These are phyloP conservation scores for Choloepus didactylus DNA, from an alignment of 2,797 vertebrate genomes.

Conservation along the genomic window DNA sequence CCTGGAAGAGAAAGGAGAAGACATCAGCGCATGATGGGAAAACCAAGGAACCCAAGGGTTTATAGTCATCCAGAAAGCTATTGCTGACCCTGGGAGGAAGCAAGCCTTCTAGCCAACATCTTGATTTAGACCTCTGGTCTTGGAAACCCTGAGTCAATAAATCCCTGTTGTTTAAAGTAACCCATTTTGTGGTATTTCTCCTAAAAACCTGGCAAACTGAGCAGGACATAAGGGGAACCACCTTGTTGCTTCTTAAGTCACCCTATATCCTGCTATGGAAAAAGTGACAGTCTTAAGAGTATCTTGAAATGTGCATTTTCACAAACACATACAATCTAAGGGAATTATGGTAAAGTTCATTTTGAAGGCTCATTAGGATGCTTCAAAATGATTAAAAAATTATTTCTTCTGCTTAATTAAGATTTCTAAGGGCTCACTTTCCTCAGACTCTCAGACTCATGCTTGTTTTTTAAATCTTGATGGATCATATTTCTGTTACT, in stretches of 20 bases:
- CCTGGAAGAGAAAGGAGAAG: no score
- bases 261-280: background rate
- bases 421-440: background rate
- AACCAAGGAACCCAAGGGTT: no score
- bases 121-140: no score
- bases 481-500: background rate
- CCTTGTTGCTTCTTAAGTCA: background rate
- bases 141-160: no score
- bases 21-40: no score
- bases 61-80: no score
- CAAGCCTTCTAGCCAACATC: no score
- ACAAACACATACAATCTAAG: background rate
- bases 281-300: background rate
- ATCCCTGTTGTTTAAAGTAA: no score
- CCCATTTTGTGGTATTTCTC: no score
- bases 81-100: no score
- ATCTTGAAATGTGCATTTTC: background rate
- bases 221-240: background rate
- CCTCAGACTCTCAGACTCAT: background rate
- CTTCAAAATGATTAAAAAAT: slow-evolving; percentile 3
- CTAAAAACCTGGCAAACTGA: no score
- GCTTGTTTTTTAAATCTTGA: background rate
- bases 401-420: background rate
- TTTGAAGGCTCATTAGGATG: background rate
- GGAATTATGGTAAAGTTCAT: background rate